Evolutionary conservation across 2,888 invertebrate species (phyloP), one percentile per base, ranked within the genome.

Genomic region (Oxyteleia sp.): DNA sequence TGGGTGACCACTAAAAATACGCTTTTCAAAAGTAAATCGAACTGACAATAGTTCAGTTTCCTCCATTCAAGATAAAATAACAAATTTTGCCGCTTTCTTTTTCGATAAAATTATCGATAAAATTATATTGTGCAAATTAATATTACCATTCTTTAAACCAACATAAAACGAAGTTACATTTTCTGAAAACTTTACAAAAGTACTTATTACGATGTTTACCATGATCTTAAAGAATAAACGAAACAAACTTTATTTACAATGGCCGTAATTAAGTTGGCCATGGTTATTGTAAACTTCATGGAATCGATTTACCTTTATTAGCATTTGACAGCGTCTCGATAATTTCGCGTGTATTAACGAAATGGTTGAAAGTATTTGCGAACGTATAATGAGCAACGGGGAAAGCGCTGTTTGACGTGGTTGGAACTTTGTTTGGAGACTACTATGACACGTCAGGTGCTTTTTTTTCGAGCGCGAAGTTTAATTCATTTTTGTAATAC

Each of bases 371-470:
- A 26, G 15, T 45, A 45, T 61, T 61, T 45, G 45, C 43, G 29
- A 43, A 41, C 16, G 20, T 15, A 26, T 51, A 51, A 51, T 51
- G 61, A 23, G 7, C 43, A 13, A 1, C 7, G 10, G 29, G 43
- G 66, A 51, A 41, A 68, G 8, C 16, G 16, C 18, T 43, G 29
- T 53, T 53, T 53, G 53, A 11, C 8, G 29, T 29, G 15, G 66
- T 68, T n/a, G 43, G 29, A 41, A 53, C 29, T 43, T 26, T 43
- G 66, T 68, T 53, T 43, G 66, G 16, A 68, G 29, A 43, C 41
- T 16, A 26, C 20, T 29, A 43, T 20, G 20, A 43, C 53, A 18
- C 26, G 53, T 53, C 53, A 16, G 41, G 53, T 53, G n/a, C n/a
- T 43, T 29, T 47, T 64, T 41, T 23, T 59, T 59, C 16, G 5